These are phyloP conservation scores for Zophobas morio DNA, from an alignment of 1,140 invertebrate species.

Conservation along the genomic window DNA sequence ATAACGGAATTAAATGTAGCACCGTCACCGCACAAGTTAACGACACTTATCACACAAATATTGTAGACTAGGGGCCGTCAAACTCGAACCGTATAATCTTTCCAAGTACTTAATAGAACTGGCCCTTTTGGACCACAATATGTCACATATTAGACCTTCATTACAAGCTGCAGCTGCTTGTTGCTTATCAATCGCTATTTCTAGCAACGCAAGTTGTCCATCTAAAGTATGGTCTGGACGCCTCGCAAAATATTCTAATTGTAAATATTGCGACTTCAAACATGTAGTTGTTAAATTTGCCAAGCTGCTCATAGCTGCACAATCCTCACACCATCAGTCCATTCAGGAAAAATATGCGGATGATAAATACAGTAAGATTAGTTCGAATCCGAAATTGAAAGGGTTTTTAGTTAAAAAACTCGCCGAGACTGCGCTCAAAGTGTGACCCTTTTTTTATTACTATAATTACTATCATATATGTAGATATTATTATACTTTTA, in stretches of 20 bases:
- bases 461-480: not conserved
- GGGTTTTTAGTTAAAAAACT: conserved; percentile 66
- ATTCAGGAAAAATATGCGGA: conserved; percentile 50
- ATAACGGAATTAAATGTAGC: no score
- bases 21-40: no score
- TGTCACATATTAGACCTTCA: no score
- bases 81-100: conserved; percentile 82
- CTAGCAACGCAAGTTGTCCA: no score
- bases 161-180: no score
- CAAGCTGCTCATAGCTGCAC: conserved; percentile 65
- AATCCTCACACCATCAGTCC: conserved; percentile 68
- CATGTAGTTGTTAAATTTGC: conserved; percentile 68
- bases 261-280: conserved; percentile 67
- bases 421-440: conserved; percentile 47
- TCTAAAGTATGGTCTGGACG: conserved; percentile 58
- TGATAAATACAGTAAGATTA: conserved; percentile 60
- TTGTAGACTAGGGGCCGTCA: conserved; percentile 73
- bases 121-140: no score
- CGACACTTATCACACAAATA: no score
- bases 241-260: conserved; percentile 68
- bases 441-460: not conserved
- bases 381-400: conserved; percentile 68
- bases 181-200: conserved; percentile 73
- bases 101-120: conserved; percentile 92
- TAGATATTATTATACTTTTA: not conserved